Evolutionary conservation across 2,113 vertebrate genomes (phyloP), one percentile per base, ranked within the genome.

Genomic region (Carettochelys insculpta): DNA sequence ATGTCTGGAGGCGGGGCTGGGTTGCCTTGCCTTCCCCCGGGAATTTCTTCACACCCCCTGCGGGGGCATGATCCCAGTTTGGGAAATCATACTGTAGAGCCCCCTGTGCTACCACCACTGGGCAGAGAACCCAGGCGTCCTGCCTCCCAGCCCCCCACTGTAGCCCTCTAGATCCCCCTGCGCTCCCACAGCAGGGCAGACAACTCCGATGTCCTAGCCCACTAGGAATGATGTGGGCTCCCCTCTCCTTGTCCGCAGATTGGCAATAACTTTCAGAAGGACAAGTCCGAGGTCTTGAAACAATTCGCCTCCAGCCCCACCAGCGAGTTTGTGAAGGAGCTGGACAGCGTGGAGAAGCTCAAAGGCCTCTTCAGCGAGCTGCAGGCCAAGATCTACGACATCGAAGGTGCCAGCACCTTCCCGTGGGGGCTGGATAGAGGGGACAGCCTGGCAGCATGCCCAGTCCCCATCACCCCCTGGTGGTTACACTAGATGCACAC

Each of bases 371-470:
- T 99, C 84, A 93, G 92, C n/a, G 97, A 97, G 1, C 94, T 98
- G 41, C 98, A 98, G 51, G 97, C 86, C 12, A 97, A 95, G 88
- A 98, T 98, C 80, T 98, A 98, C 80, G 94, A 2, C 29, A 96
- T 98, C 6, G 98, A 98, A 97, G 98, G 98, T 98, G 58, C 92
- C 41, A 87, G 58, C 20, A 31, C 17, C 17, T n/a, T n/a, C 6
- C 22, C 5, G 24, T 54, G 43, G 24, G 9, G 71, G 38, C 34
- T 5, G 29, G 76, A 45, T 29, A 22, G 43, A 53, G 11, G 11
- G 47, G 1, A 34, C 47, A 34, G 80, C 20, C 43, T 43, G 58
- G 58, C 58, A 61, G 58, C 31, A n/a, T n/a, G n/a, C n/a, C n/a
- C n/a, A n/a, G n/a, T 9, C 48, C 10, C 48, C 13, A 50, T 9